Percentiles rank a stretch among this genome's conserved stretches.
Conservation (phyloP, 2,797 vertebrate species). For the Anguilla pacifica region DNA sequence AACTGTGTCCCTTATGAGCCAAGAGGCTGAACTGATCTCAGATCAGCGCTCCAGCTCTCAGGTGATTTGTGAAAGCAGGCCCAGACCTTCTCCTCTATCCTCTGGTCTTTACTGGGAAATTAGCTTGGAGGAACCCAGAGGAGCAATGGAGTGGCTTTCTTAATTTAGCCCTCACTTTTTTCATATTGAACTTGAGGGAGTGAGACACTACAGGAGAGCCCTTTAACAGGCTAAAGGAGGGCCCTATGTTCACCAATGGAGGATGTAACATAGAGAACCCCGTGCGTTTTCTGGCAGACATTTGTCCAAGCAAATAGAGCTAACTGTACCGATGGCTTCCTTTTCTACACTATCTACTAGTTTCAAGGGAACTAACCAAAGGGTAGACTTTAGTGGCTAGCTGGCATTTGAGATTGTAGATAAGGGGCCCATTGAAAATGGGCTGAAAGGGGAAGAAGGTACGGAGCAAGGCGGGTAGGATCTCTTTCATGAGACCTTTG, state of each 20-base stretch:
- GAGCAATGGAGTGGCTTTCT: background rate
- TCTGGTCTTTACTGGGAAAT: too few species aligned
- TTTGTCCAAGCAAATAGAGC: background rate
- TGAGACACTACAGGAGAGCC: background rate
- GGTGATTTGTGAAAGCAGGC: too few species aligned
- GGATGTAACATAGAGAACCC: background rate
- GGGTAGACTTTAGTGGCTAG: background rate
- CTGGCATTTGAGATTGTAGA: background rate
- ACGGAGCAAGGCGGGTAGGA: background rate
- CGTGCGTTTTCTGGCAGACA: background rate
- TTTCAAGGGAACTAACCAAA: background rate
- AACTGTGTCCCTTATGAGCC: too few species aligned
- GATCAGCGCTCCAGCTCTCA: too few species aligned
- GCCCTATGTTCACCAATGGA: background rate
- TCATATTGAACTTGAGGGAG: background rate
- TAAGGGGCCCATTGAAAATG: constrained; percentile 1
- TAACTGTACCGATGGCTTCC: background rate
- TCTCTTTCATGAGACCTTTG: background rate
- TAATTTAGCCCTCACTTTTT: background rate
- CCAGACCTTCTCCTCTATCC: too few species aligned
- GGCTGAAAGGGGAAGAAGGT: background rate
- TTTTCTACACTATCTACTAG: background rate
- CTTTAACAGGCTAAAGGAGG: background rate
- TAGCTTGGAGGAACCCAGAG: background rate
- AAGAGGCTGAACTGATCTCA: too few species aligned